Evolutionary conservation across 1,140 invertebrate species (phyloP).

Genomic region (Ceratoteleas bidentatus): DNA sequence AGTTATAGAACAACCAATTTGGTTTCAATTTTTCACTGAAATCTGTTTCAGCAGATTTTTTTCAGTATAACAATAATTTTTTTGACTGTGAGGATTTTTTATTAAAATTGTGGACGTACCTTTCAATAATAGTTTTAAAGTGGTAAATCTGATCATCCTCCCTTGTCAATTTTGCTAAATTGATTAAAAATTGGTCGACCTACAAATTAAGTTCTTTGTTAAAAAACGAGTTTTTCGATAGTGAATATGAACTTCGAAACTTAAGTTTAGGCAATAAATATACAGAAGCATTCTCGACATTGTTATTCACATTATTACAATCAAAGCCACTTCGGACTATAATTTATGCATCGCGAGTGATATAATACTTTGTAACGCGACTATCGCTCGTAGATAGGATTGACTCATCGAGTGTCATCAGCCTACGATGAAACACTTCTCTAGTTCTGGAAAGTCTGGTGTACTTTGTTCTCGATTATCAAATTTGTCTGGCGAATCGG

Average conservation of each 20-base stretch:
- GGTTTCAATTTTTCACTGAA: too few relatives aligned
- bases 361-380: conserved; percentile 7
- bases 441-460: conserved; percentile 26
- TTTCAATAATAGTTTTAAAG: conserved; percentile 87
- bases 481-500: conserved; percentile 12
- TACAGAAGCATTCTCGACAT: too few relatives aligned
- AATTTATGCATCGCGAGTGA: conserved; percentile 12
- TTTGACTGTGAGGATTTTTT: too few relatives aligned
- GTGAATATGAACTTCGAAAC: too few relatives aligned
- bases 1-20: too few relatives aligned
- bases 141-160: conserved; percentile 93
- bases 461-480: conserved; percentile 37
- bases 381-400: conserved; percentile 14
- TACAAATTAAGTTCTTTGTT: conserved; percentile 66
- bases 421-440: conserved; percentile 26
- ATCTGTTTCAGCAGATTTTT: too few relatives aligned
- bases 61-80: conserved; percentile 39
- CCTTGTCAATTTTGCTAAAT: conserved; percentile 86
- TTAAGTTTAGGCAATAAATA: too few relatives aligned
- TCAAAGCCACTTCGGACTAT: too few relatives aligned
- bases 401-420: conserved; percentile 31
- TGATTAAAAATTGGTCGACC: conserved; percentile 86
- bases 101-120: too few relatives aligned
- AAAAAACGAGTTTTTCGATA: too few relatives aligned
- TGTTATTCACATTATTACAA: too few relatives aligned